Conservation (phyloP, 2,888 invertebrate species). For the Ectropis crepuscularia region DNA sequence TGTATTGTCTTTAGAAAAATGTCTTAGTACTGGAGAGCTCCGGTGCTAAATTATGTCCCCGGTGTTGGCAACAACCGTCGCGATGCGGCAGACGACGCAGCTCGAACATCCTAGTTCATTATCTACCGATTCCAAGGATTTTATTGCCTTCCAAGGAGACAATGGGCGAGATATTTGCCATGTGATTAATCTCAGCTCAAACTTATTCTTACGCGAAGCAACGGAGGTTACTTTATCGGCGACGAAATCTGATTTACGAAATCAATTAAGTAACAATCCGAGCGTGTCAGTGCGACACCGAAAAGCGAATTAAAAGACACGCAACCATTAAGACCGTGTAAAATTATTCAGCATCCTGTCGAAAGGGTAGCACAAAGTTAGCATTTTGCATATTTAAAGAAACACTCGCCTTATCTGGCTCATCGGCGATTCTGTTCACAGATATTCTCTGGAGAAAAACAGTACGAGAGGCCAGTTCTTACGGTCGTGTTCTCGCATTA, state of each 20-base stretch:
- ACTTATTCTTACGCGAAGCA: constrained; percentile 39
- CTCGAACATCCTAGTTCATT: constrained; percentile 71
- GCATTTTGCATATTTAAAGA: constrained; percentile 83
- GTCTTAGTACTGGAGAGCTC: constrained; percentile 59
- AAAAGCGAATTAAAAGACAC: constrained; percentile 76
- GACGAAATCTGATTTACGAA: constrained; percentile 44
- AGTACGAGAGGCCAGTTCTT: constrained; percentile 67
- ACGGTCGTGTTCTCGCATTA: constrained; percentile 72
- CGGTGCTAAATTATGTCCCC: constrained; percentile 77
- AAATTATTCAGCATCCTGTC: constrained; percentile 81
- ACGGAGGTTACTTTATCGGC: constrained; percentile 34
- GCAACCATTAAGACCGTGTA: constrained; percentile 81
- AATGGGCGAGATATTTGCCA: constrained; percentile 53
- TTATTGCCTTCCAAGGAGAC: constrained; percentile 57
- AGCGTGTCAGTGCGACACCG: constrained; percentile 64
- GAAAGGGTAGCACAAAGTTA: constrained; percentile 77
- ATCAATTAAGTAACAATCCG: constrained; percentile 55
- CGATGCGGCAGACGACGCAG: constrained; percentile 51
- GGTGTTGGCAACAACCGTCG: constrained; percentile 63
- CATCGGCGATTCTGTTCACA: constrained; percentile 77
- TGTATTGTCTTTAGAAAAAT: constrained; percentile 84
- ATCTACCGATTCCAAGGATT: constrained; percentile 61
- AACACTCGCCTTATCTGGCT: constrained; percentile 78
- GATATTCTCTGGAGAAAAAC: constrained; percentile 75
- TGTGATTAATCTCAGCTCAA: constrained; percentile 50